Percentiles rank a stretch among this genome's conserved stretches.
Conservation (phyloP, 2,888 invertebrate species). For the Caenorhabditis parvicauda region DNA sequence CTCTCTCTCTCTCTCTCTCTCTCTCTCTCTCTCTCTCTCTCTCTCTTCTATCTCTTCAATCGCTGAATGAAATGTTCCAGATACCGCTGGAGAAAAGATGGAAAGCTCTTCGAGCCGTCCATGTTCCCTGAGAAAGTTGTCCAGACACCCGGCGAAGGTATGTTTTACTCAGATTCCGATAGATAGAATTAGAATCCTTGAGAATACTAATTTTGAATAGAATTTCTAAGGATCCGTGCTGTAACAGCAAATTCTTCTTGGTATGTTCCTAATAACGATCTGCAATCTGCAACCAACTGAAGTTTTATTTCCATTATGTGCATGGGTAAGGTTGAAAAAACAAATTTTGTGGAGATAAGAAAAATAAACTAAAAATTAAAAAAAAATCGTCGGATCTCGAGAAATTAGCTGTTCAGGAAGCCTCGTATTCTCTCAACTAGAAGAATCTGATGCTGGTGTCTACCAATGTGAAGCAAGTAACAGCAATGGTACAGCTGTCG, state of each 20-base stretch:
- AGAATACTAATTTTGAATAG: not conserved
- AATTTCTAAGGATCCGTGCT: no score
- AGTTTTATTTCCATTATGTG: no score
- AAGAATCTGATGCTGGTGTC: slow-evolving; percentile 49
- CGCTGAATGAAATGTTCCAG: slow-evolving; percentile 57
- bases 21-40: no score
- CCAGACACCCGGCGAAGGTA: slow-evolving; percentile 88
- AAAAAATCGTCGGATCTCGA: no score
- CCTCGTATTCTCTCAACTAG: slow-evolving; percentile 49
- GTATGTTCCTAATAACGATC: not conserved
- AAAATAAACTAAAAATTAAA: not conserved
- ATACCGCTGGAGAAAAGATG: slow-evolving; percentile 88
- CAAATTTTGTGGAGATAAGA: no score
- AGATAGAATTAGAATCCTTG: not conserved
- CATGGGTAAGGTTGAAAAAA: no score
- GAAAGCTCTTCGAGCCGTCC: slow-evolving; percentile 77
- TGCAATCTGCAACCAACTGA: no score
- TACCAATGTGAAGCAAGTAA: slow-evolving; percentile 84
- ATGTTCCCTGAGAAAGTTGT: slow-evolving; percentile 79
- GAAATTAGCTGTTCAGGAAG: slow-evolving; percentile 33
- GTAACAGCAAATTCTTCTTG: not conserved
- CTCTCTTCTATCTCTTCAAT: no score
- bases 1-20: no score
- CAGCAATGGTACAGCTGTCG: slow-evolving; percentile 76
- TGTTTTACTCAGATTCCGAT: no score